Evolutionary conservation across 2,888 invertebrate genomes (phyloP).

Genomic region (Machimus rusticus): DNA sequence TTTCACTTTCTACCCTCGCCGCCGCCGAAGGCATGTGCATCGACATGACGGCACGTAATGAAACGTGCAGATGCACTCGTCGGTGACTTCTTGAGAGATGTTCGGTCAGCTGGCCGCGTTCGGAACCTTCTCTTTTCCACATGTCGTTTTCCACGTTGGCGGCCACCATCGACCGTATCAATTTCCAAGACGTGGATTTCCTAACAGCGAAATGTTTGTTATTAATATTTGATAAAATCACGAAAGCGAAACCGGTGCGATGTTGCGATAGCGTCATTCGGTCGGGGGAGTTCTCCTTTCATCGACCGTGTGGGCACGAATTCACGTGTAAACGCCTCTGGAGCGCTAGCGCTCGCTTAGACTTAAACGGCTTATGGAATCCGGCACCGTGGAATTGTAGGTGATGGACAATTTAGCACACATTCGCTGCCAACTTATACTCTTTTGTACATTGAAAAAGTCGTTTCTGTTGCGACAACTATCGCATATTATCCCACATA

Average conservation of each 20-base stretch:
- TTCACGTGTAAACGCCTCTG: background rate
- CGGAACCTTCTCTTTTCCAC: conserved; percentile 3
- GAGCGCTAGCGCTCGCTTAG: background rate
- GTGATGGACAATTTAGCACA: background rate
- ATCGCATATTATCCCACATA: background rate
- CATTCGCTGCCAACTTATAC: background rate
- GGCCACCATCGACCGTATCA: conserved; percentile 9
- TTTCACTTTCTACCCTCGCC: conserved; percentile 1
- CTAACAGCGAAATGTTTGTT: background rate
- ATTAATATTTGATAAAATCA: conserved; percentile 31
- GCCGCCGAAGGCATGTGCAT: background rate
- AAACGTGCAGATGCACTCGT: background rate
- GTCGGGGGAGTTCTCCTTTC: background rate
- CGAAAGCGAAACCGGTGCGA: conserved; percentile 22
- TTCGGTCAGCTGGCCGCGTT: background rate
- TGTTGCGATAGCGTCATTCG: background rate
- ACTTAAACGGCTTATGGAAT: background rate
- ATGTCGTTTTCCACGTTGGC: background rate
- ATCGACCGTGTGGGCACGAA: background rate
- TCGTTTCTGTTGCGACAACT: background rate
- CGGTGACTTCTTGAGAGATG: background rate
- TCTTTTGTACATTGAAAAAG: background rate
- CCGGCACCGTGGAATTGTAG: background rate
- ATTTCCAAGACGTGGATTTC: conserved; percentile 5
- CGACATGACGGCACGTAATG: background rate